A percentile compares a stretch with the other conserved stretches of the same genome.
Evolutionary conservation across 2,113 vertebrate genomes (phyloP).

Genomic region (Gasterosteus nipponicus): DNA sequence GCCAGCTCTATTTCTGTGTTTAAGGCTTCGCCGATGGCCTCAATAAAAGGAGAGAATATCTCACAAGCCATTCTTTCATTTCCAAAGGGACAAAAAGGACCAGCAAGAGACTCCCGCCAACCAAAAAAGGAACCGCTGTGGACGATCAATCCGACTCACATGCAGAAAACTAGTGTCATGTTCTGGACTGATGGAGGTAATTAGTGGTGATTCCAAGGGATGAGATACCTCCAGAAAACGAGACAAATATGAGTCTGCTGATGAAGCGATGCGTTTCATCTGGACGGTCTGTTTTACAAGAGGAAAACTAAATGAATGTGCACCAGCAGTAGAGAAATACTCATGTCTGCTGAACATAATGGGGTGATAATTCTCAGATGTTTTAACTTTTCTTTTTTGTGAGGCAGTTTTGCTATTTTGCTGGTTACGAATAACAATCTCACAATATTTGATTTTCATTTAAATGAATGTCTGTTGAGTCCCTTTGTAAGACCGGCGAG

Average conservation of each 20-base stretch:
- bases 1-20: slow-evolving; percentile 37
- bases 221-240: slow-evolving; percentile 19
- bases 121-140: slow-evolving; percentile 48
- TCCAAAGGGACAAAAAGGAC: slow-evolving; percentile 47
- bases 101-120: slow-evolving; percentile 50
- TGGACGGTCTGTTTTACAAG: slow-evolving; percentile 21
- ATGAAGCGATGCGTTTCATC: neutral
- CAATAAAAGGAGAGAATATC: slow-evolving; percentile 45
- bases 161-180: slow-evolving; percentile 44
- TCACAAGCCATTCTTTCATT: slow-evolving; percentile 57
- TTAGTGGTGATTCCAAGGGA: slow-evolving; percentile 44
- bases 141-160: slow-evolving; percentile 52
- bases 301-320: slow-evolving; percentile 7
- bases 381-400: neutral
- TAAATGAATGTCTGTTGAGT: neutral
- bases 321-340: neutral
- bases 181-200: slow-evolving; percentile 52
- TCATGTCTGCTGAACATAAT: neutral
- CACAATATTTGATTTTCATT: neutral
- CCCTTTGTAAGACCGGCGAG: no score
- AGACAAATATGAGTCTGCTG: slow-evolving; percentile 18
- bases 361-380: neutral
- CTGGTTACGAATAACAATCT: neutral
- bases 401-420: neutral
- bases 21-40: slow-evolving; percentile 42